Evolutionary conservation across 2,113 vertebrate species (phyloP), one percentile per base, ranked within the genome.

Genomic region (Probosciger aterrimus): DNA sequence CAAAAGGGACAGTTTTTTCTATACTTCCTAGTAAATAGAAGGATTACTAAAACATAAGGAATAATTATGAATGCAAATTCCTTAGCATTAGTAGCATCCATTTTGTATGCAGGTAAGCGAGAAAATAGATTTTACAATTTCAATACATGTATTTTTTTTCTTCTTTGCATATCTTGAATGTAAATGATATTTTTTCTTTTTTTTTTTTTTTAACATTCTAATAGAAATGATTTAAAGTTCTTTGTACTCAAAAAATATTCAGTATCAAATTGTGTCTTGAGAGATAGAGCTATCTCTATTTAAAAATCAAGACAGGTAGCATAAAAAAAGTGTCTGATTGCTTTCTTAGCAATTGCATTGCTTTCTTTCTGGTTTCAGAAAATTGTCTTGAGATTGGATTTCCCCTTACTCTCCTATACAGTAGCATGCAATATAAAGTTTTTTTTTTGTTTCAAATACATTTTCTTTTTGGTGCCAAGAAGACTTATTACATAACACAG

Each of bases 351-450:
- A 94, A 95, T 85, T 94, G 80, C 41, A 95, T 97, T 97, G 96
- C 95, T 97, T 97, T 97, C 79, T 49, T 92, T 94, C 69, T 78
- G 44, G 52, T 84, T 96, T 96, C 75, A 96, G 95, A 97, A 98
- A 96, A 90, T 94, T 97, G 91, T 90, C 52, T 93, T 94, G 93
- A 96, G 95, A 98, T 97, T 98, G 93, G 82, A 97, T 97, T 96
- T 81, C 67, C 76, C 57, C 28, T 90, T 81, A 46, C 50, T 89
- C 47, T 41, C 28, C 67, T 89, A 52, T 96, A 91, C 53, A 97
- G 89, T 74, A 90, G 44, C 50, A 68, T 87, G 79, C 76, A 95
- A 77, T 70, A 94, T 50, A 86, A 95, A 97, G 74, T 62, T 81
- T 65, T 90, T 70, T 87, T 96, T 96, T 86, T 91, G 39, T 96